Evolutionary conservation across 2,888 invertebrate species (phyloP), one percentile per base, ranked within the genome.

Genomic region (Clunio marinus): DNA sequence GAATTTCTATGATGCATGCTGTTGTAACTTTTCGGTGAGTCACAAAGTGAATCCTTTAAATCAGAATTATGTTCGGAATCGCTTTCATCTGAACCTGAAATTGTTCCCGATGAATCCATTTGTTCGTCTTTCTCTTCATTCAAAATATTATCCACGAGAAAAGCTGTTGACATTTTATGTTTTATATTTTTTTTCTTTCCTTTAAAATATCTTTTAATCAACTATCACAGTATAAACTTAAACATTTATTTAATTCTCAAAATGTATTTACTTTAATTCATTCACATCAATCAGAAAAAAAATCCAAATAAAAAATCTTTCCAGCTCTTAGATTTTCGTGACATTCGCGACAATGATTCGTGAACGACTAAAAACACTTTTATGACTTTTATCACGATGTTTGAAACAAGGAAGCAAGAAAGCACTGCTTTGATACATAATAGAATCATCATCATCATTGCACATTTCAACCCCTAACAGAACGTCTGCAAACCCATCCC

Each of bases 91-190:
- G 73, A 73, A 20, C 72, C 70, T 60, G 74, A 70, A 66, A 72
- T 73, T 66, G 73, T 73, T 24, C 72, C 70, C 63, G 74, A 71
- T 32, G 73, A 71, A 51, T 72, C 73, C 28, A 70, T 70, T 69
- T 72, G 71, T 15, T 63, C 57, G 65, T 72, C 72, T 59, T 74
- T 74, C 72, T 76, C 77, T 69, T 75, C 77, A 73, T 77, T 77
- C 70, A 78, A 73, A 71, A 77, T 74, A 71, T 77, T 78, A 72
- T 78, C 77, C 71, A 77, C 76, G 70, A 78, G 72, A 70, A 78
- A 77, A 45, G 77, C 76, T 70, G 78, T 77, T 73, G 78, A 78
- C 78, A 78, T 78, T 67, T 70, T 72, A n/a, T n/a, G n/a, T n/a
- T n/a, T n/a, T n/a, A n/a, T n/a, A 45, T 22, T 35, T 28, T 13